A percentile compares a stretch with the other conserved stretches of the same genome.
These are phyloP conservation scores for Osmoderma eremita DNA, from an alignment of 2,888 invertebrate genomes.

Conservation along the genomic window DNA sequence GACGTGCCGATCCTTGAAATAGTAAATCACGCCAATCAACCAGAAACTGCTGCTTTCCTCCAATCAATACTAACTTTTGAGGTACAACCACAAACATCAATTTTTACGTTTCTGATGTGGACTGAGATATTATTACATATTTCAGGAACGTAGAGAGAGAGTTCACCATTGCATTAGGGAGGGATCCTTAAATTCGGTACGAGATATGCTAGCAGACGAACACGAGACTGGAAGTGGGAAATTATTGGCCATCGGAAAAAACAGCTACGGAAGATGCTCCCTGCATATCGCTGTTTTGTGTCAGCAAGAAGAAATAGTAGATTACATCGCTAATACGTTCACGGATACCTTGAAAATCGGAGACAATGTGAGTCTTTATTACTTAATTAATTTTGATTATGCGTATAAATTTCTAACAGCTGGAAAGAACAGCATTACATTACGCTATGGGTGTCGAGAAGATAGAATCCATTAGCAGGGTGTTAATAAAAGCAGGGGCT, in stretches of 20 bases:
- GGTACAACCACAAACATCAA: slow-evolving; percentile 64
- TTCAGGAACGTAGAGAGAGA: slow-evolving; percentile 78
- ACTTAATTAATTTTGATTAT: neutral
- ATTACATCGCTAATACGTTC: slow-evolving; percentile 77
- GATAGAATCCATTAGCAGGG: slow-evolving; percentile 82
- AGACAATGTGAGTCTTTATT: slow-evolving; percentile 78
- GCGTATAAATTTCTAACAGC: slow-evolving; percentile 65
- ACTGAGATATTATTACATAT: neutral
- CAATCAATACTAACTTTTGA: slow-evolving; percentile 79
- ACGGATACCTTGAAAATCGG: slow-evolving; percentile 80
- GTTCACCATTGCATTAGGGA: slow-evolving; percentile 78
- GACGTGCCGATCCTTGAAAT: slow-evolving; percentile 76
- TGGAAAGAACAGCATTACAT: slow-evolving; percentile 88
- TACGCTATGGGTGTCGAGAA: slow-evolving; percentile 91
- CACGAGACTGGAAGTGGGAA: slow-evolving; percentile 67
- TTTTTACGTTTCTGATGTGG: neutral
- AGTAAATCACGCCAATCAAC: slow-evolving; percentile 74
- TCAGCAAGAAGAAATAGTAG: slow-evolving; percentile 83
- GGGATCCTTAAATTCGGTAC: slow-evolving; percentile 71
- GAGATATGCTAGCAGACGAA: slow-evolving; percentile 66
- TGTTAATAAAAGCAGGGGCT: slow-evolving; percentile 85
- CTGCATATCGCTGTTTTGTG: slow-evolving; percentile 88
- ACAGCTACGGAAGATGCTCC: slow-evolving; percentile 78
- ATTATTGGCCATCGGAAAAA: slow-evolving; percentile 71
- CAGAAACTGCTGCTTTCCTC: slow-evolving; percentile 75